Evolutionary conservation across 2,888 invertebrate species (phyloP).

Genomic region (Agrotis puta): DNA sequence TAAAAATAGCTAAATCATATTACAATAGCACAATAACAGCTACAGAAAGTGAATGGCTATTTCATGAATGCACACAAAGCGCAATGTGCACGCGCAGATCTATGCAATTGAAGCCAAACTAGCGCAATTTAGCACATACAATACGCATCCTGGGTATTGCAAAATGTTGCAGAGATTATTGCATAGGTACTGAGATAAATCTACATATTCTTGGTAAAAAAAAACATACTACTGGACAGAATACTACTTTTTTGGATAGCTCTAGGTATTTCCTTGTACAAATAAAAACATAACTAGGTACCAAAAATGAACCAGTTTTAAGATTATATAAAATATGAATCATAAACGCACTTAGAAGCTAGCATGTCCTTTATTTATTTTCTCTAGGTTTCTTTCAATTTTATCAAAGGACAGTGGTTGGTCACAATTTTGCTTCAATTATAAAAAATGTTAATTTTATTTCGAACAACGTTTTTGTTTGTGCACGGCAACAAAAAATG

Average conservation of each 20-base stretch:
- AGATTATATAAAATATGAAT: too few species aligned
- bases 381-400: too few species aligned
- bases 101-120: slow-evolving; percentile 31
- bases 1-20: slow-evolving; percentile 24
- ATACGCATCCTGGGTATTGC: slow-evolving; percentile 17
- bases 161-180: not conserved
- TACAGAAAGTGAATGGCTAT: slow-evolving; percentile 31
- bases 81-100: slow-evolving; percentile 24
- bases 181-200: not conserved
- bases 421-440: not conserved
- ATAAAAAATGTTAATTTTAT: not conserved
- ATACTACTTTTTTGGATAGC: not conserved
- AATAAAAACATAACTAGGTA: not conserved
- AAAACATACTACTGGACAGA: not conserved
- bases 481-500: too few species aligned
- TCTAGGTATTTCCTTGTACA: not conserved
- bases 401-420: not conserved
- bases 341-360: not conserved
- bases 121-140: slow-evolving; percentile 20
- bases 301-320: not conserved
- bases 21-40: slow-evolving; percentile 35
- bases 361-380: not conserved
- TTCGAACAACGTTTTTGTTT: too few species aligned
- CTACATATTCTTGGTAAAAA: too few species aligned
- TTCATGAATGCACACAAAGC: slow-evolving; percentile 14